Percentiles rank a stretch among this genome's conserved stretches.
Conservation (phyloP, 2,797 vertebrate genomes). For the Schizothorax lantsangensis region DNA sequence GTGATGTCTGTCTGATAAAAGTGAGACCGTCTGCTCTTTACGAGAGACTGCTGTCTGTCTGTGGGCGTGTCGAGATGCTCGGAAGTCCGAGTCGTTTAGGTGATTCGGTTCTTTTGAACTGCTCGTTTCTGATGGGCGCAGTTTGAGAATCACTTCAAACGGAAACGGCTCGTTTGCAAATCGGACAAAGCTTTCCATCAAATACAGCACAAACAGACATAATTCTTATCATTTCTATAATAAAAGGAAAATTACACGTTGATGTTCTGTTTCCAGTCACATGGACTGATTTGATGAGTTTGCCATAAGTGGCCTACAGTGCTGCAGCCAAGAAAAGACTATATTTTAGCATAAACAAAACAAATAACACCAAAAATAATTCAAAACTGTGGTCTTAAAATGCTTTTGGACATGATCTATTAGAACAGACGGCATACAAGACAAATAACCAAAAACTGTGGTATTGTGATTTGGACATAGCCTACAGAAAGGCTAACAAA, state of each 20-base stretch:
- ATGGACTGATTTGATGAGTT: neutral
- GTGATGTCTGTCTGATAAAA: neutral
- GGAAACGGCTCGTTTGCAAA: neutral
- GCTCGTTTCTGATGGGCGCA: neutral
- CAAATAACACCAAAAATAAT: neutral
- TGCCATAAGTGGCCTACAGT: neutral
- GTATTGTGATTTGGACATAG: neutral
- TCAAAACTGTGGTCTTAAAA: neutral
- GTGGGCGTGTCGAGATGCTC: conserved; percentile 19
- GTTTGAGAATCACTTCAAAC: neutral
- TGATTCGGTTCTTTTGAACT: conserved; percentile 5
- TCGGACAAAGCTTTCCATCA: neutral
- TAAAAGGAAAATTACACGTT: neutral
- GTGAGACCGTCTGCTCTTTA: neutral
- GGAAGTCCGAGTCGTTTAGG: neutral
- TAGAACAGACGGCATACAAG: neutral
- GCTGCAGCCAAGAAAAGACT: neutral
- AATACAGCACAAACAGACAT: neutral
- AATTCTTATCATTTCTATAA: neutral
- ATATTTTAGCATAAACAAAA: neutral
- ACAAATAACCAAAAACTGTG: neutral
- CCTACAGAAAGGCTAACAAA: neutral
- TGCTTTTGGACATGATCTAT: neutral
- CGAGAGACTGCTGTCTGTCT: neutral
- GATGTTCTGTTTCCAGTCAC: neutral